Evolutionary conservation across 2,888 invertebrate species (phyloP).

Genomic region (Imbricaverruca yamaguchii): DNA sequence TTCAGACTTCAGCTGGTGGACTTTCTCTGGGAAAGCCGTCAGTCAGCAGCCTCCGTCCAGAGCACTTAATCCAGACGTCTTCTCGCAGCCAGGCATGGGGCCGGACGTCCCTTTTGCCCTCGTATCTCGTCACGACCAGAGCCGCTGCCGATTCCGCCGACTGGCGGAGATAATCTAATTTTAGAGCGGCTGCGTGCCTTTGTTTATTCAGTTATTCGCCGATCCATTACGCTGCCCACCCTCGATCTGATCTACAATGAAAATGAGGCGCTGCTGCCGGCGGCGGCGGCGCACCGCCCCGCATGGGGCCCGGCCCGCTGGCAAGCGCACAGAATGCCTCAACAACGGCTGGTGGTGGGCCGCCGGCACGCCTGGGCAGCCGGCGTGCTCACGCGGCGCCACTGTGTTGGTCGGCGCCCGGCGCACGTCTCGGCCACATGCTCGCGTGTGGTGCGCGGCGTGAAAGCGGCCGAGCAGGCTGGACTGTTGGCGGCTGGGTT

Average conservation of each 20-base stretch:
- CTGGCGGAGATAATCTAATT: not conserved
- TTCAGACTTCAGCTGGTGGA: too few species aligned
- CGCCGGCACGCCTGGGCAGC: not conserved
- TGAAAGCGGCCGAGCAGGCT: not conserved
- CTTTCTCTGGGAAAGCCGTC: too few species aligned
- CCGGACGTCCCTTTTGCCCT: not conserved
- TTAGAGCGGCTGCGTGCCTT: not conserved
- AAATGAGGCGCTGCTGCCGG: not conserved
- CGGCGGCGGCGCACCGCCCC: not conserved
- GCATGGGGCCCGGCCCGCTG: not conserved
- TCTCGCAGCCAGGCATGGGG: not conserved
- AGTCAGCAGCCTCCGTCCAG: too few species aligned
- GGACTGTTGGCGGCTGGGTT: not conserved
- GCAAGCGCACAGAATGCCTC: not conserved
- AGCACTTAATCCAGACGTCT: not conserved
- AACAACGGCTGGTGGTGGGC: not conserved
- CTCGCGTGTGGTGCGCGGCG: not conserved
- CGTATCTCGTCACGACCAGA: not conserved
- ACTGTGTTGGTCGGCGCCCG: too few species aligned
- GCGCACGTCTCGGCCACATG: not conserved
- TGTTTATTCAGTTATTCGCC: slow-evolving; percentile 20
- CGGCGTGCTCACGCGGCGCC: too few species aligned
- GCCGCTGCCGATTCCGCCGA: not conserved
- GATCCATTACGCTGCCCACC: not conserved
- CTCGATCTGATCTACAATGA: slow-evolving; percentile 13